Base-by-base conservation (phyloP, 2,113 vertebrate genomes). In the Hiodon alosoides region DNA sequence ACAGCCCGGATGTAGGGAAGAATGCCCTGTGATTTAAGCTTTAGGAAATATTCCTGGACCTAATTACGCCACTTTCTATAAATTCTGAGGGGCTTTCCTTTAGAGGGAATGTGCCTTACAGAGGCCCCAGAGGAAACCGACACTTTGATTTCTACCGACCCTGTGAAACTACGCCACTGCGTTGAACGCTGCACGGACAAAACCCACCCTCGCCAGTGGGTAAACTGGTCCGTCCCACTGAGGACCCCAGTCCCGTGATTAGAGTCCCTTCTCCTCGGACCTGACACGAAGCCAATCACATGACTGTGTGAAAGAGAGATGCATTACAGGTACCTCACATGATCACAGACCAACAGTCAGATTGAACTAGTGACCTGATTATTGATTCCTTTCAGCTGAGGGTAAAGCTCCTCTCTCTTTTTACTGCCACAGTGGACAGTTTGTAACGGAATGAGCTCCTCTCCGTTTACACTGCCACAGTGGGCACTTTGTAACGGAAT, bases 71-170 rank as follows among this genome's bases (percentile, higher is more conserved):
- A 68, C 66, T 68, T 68, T 68, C 66, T 68, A 68, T 50, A 68
- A 68, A 68, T 68, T 50, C 50, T 68, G 13, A 59, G 9, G 53
- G 10, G 66, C 4, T 47, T 31, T 55, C 16, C 52, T 17, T 46
- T 6, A 59, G 58, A 59, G 58, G 58, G 14, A 59, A 14, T 7
- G 51, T 3, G 2, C 13, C 4, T 59, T 64, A 14, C 13, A 7
- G 6, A 50, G 53, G 3, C 8, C 6, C 31, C 3, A 5, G 46
- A 60, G 47, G 47, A 54, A 67, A 55, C 46, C 31, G 59, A 2
- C 7, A 50, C 72, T 65, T 70, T 73, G 51, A 52, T 73, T 73
- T 66, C 16, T 7, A 5, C 2, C 51, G 79, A 81, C 84, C 85
- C 31, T 31, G 31, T 31, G 31, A 31, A 31, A 31, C 31, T 81